Conservation (phyloP, 2,888 invertebrate species). For the Eupithecia subfuscata region DNA sequence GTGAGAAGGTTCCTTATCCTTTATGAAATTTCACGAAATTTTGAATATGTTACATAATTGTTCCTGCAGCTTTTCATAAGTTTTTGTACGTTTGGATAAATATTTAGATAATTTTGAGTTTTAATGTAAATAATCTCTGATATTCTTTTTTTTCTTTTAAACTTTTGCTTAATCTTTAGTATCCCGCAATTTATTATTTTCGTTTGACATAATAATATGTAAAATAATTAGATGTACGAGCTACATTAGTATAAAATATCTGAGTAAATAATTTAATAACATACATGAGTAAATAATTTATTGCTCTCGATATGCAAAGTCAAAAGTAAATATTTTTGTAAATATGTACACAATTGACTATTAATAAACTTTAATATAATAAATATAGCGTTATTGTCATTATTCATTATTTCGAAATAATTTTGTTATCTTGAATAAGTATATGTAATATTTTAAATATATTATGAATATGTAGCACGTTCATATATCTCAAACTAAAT, state of each 20-base stretch:
- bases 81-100: not conserved
- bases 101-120: not conserved
- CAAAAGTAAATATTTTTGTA: constrained; percentile 39
- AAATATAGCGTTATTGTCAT: constrained; percentile 47
- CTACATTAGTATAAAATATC: constrained; percentile 43
- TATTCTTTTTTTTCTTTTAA: not conserved
- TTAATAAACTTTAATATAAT: constrained; percentile 39
- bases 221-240: constrained; percentile 28
- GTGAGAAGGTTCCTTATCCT: not conserved
- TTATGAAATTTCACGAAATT: not conserved
- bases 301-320: constrained; percentile 58
- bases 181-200: not conserved
- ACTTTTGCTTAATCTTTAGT: not conserved
- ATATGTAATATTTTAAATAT: constrained; percentile 19
- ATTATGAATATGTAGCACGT: constrained; percentile 16
- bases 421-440: constrained; percentile 27
- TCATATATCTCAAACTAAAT: constrained; percentile 5
- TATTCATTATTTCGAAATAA: constrained; percentile 39
- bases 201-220: constrained; percentile 7
- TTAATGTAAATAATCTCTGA: not conserved
- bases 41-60: not conserved
- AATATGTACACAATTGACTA: constrained; percentile 38
- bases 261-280: constrained; percentile 47
- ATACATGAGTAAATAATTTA: constrained; percentile 44
- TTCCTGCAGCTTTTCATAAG: not conserved